Evolutionary conservation across 2,888 invertebrate genomes (phyloP).

Genomic region (Apodemia zela): DNA sequence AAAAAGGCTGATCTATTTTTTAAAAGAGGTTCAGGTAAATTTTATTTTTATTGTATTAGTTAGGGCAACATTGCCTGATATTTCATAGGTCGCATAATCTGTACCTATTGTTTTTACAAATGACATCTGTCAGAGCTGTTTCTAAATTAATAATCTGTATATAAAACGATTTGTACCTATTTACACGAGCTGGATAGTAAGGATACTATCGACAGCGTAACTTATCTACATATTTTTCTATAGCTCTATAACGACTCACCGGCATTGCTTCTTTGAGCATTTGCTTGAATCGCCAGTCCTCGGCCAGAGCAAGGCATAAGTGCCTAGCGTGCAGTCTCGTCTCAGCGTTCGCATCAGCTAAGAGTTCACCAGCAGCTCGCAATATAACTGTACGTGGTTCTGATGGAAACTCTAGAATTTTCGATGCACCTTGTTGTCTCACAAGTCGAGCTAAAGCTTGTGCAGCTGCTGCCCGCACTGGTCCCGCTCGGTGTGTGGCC

Average conservation of each 20-base stretch:
- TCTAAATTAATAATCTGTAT: no score
- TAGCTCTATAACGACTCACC: constrained; percentile 87
- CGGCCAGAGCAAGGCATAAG: constrained; percentile 86
- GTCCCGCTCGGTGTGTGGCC: constrained; percentile 90
- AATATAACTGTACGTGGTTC: constrained; percentile 83
- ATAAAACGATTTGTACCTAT: neutral
- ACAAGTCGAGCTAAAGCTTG: constrained; percentile 87
- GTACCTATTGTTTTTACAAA: no score
- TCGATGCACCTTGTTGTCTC: constrained; percentile 86
- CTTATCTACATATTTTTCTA: constrained; percentile 88
- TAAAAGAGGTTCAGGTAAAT: no score
- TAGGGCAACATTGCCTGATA: no score
- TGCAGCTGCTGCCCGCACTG: constrained; percentile 91
- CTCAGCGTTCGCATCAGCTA: constrained; percentile 92
- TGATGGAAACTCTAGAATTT: constrained; percentile 84
- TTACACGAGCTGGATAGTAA: neutral
- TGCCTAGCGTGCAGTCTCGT: constrained; percentile 90
- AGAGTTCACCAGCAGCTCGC: constrained; percentile 88
- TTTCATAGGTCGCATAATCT: no score
- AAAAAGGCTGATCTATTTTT: no score
- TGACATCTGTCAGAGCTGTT: no score
- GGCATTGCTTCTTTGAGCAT: constrained; percentile 90
- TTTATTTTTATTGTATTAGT: no score
- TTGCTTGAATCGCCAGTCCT: constrained; percentile 87
- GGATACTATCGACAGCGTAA: constrained; percentile 56